These are phyloP conservation scores for Notodonta ziczac DNA, from an alignment of 2,888 invertebrate species.

Conservation along the genomic window DNA sequence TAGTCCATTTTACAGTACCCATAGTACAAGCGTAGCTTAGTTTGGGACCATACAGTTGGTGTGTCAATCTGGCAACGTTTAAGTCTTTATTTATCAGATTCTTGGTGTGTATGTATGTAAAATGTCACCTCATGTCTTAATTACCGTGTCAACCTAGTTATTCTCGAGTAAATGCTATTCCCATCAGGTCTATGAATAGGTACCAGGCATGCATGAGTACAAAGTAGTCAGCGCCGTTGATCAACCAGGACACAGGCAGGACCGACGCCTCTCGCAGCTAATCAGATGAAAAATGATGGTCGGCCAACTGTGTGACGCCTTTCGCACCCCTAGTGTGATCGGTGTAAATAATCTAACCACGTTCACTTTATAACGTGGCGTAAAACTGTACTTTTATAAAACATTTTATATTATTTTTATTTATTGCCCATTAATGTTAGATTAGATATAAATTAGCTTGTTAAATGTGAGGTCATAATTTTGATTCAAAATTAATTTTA, in stretches of 20 bases:
- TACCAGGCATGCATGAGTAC: conserved; percentile 46
- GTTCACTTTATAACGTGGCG: conserved; percentile 30
- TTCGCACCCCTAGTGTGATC: conserved; percentile 67
- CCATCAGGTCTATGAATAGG: conserved; percentile 30
- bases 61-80: no score
- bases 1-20: no score
- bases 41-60: no score
- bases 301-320: conserved; percentile 77
- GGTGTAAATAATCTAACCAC: conserved; percentile 57
- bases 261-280: conserved; percentile 58
- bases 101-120: background rate
- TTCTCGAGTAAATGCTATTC: conserved; percentile 22
- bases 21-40: no score
- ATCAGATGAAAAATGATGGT: conserved; percentile 79
- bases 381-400: conserved; percentile 28
- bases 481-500: background rate
- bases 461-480: background rate
- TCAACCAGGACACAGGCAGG: conserved; percentile 63
- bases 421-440: conserved; percentile 21
- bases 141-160: conserved; percentile 8
- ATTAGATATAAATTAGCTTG: background rate
- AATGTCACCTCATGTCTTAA: conserved; percentile 1
- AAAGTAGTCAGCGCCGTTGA: conserved; percentile 60
- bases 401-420: conserved; percentile 33
- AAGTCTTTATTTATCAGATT: no score